Percentiles rank a stretch among this genome's conserved stretches.
phyloP scores from a whole-genome alignment of 2,113 vertebrate genomes.

The Ranitomeya variabilis region DNA sequence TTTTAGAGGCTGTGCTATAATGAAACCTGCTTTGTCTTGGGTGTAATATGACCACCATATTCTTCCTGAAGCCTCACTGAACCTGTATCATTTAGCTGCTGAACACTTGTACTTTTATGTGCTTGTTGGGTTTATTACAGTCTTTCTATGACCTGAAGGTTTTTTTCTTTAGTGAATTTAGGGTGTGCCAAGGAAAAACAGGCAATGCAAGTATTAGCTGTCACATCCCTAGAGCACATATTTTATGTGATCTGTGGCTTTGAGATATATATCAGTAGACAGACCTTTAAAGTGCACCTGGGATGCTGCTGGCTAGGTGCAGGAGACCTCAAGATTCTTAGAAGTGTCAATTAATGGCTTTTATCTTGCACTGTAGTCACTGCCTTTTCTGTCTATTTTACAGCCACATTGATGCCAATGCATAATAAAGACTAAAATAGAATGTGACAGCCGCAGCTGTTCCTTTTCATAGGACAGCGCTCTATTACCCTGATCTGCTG shows the following conservation, averaged over 20 bases:
- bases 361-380: background rate
- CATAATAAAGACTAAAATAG: conserved; percentile 15
- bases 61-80: background rate
- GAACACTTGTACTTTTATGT: background rate
- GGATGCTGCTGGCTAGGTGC: background rate
- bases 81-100: background rate
- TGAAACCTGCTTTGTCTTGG: background rate
- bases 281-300: background rate
- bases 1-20: background rate
- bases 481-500: background rate
- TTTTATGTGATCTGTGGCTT: background rate
- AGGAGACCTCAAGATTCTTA: background rate
- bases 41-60: background rate
- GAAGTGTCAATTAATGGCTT: background rate
- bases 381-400: background rate
- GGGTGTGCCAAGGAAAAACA: background rate
- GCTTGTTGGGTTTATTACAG: background rate
- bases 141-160: background rate
- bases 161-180: background rate
- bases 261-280: background rate
- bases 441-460: background rate
- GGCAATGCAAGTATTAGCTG: background rate
- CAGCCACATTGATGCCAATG: background rate
- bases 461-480: background rate
- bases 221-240: background rate